phyloP scores from a whole-genome alignment of 1,140 invertebrate species.

The Chrysoperla carnea region DNA sequence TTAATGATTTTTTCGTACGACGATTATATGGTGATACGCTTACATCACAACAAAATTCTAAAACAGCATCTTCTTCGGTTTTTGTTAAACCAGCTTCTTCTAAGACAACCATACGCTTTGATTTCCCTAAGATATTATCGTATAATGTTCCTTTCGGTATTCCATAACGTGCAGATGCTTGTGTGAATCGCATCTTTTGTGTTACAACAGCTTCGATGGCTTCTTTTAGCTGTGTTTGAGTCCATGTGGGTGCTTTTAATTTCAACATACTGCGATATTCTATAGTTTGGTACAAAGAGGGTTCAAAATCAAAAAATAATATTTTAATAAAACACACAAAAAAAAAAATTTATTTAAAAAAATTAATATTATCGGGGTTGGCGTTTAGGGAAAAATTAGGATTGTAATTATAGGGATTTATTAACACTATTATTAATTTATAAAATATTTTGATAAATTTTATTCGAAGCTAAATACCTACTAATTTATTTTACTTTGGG shows the following conservation, averaged over 20 bases:
- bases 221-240: slow-evolving; percentile 50
- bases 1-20: slow-evolving; percentile 46
- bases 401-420: too few relatives aligned
- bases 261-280: slow-evolving; percentile 40
- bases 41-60: slow-evolving; percentile 58
- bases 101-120: slow-evolving; percentile 54
- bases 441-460: too few relatives aligned
- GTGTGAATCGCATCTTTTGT: slow-evolving; percentile 59
- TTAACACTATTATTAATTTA: too few relatives aligned
- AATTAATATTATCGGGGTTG: too few relatives aligned
- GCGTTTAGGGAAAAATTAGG: too few relatives aligned
- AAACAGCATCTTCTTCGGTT: slow-evolving; percentile 41
- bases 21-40: slow-evolving; percentile 52
- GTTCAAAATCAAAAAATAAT: too few relatives aligned
- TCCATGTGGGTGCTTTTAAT: slow-evolving; percentile 60
- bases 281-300: slow-evolving; percentile 13
- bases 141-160: slow-evolving; percentile 63
- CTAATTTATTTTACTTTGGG: too few relatives aligned
- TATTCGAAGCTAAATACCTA: too few relatives aligned
- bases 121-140: slow-evolving; percentile 62
- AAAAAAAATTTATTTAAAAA: too few relatives aligned
- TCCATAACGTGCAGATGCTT: slow-evolving; percentile 47
- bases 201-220: slow-evolving; percentile 57
- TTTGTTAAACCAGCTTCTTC: slow-evolving; percentile 44
- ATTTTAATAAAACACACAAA: too few relatives aligned